Conservation (phyloP, 2,113 vertebrate genomes). For the Lepus europaeus region DNA sequence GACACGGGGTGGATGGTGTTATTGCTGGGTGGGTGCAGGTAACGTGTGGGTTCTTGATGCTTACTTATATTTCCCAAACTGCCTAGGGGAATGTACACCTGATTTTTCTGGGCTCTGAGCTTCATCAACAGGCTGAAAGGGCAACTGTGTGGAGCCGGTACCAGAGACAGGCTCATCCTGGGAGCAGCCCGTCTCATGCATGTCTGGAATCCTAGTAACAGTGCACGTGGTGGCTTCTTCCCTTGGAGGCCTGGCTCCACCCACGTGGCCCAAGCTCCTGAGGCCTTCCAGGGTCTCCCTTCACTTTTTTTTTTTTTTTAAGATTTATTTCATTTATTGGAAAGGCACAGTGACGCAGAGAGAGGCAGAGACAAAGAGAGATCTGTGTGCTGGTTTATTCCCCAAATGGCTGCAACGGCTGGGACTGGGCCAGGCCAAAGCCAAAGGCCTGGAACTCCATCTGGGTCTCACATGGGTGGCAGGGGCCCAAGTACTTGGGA, state of each 20-base stretch:
- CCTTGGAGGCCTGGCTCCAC: neutral
- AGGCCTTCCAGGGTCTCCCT: neutral
- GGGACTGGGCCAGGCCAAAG: no score
- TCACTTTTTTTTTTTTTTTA: neutral
- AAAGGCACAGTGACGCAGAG: no score
- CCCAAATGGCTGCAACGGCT: no score
- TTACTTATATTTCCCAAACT: neutral
- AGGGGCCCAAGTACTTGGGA: no score
- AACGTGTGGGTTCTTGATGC: neutral
- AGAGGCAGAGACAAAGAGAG: no score
- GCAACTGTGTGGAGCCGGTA: neutral
- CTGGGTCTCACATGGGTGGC: no score
- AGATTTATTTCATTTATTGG: no score
- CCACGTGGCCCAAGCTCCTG: neutral
- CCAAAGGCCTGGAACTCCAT: no score
- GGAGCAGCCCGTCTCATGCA: rapidly evolving
- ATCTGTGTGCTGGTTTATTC: no score
- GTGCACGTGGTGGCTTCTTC: neutral
- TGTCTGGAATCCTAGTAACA: neutral
- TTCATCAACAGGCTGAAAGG: neutral
- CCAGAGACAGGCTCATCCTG: neutral
- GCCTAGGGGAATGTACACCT: neutral
- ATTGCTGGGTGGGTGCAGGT: neutral
- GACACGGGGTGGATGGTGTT: no score
- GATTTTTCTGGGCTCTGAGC: neutral